Conservation (phyloP, 2,113 vertebrate genomes). For the Tupaia chinensis region DNA sequence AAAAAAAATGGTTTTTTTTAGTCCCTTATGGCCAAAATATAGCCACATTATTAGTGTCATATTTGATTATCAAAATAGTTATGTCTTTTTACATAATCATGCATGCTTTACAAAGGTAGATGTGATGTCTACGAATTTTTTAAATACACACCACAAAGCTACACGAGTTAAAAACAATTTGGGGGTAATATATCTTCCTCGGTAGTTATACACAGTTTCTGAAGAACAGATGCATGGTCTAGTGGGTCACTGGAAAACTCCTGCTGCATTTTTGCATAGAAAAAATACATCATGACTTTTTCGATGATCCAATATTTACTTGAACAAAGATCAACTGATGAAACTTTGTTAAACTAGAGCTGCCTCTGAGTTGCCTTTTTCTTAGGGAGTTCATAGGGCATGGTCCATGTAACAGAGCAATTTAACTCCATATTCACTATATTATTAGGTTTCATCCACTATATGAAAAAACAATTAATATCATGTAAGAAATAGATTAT, state of each 20-base stretch:
- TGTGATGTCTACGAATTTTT: not conserved
- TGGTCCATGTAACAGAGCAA: not conserved
- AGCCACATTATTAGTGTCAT: not conserved
- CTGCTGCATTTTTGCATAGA: too few species aligned
- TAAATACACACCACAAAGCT: not conserved
- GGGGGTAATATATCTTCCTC: not conserved
- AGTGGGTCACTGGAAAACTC: too few species aligned
- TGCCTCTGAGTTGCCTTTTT: not conserved
- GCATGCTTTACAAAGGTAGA: not conserved
- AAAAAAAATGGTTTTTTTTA: not conserved
- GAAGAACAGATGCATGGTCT: not conserved
- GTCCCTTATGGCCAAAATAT: not conserved
- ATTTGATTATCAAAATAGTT: constrained; percentile 43
- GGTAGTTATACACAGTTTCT: not conserved
- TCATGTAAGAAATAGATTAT: not conserved
- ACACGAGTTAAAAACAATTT: not conserved
- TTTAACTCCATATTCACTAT: not conserved
- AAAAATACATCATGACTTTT: too few species aligned
- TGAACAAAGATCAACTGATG: not conserved
- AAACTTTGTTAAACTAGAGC: not conserved
- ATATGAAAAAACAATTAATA: not conserved
- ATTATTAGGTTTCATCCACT: not conserved
- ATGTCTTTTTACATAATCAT: not conserved
- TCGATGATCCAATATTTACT: not conserved
- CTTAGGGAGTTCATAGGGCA: not conserved